phyloP scores from a whole-genome alignment of 2,113 vertebrate genomes.

The Solea senegalensis region DNA sequence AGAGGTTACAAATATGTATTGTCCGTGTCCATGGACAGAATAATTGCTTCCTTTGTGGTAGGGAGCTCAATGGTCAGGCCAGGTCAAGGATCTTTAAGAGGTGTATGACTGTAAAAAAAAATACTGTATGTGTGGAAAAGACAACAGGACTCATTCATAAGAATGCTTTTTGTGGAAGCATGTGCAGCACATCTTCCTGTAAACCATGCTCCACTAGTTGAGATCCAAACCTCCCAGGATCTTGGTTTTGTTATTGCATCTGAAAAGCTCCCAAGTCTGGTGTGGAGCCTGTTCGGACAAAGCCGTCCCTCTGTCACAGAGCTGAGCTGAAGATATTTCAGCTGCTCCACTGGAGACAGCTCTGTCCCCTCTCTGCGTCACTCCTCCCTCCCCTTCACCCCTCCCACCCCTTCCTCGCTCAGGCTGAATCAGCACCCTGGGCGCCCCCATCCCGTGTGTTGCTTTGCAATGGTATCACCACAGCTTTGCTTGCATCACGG shows the following conservation, averaged over 20 bases:
- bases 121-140: slow-evolving; percentile 22
- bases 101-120: slow-evolving; percentile 30
- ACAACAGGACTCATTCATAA: slow-evolving; percentile 32
- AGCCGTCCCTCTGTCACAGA: slow-evolving; percentile 5
- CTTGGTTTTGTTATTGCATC: slow-evolving; percentile 22
- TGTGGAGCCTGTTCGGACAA: slow-evolving; percentile 8
- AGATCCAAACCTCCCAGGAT: slow-evolving; percentile 4
- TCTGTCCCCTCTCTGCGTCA: slow-evolving; percentile 33
- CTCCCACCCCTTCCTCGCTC: slow-evolving; percentile 36
- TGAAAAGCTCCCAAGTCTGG: neutral
- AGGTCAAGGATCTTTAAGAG: slow-evolving; percentile 59
- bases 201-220: neutral
- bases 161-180: slow-evolving; percentile 33
- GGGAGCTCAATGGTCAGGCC: slow-evolving; percentile 39
- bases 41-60: slow-evolving; percentile 61
- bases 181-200: slow-evolving; percentile 15
- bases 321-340: slow-evolving; percentile 23
- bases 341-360: slow-evolving; percentile 30
- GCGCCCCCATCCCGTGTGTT: neutral
- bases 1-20: slow-evolving; percentile 65
- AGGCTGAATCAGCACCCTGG: slow-evolving; percentile 65
- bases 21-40: slow-evolving; percentile 52
- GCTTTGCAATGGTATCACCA: neutral
- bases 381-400: slow-evolving; percentile 27
- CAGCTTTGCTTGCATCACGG: slow-evolving; percentile 31